Evolutionary conservation across 2,113 vertebrate genomes (phyloP).

Genomic region (Rhizomys pruinosus): DNA sequence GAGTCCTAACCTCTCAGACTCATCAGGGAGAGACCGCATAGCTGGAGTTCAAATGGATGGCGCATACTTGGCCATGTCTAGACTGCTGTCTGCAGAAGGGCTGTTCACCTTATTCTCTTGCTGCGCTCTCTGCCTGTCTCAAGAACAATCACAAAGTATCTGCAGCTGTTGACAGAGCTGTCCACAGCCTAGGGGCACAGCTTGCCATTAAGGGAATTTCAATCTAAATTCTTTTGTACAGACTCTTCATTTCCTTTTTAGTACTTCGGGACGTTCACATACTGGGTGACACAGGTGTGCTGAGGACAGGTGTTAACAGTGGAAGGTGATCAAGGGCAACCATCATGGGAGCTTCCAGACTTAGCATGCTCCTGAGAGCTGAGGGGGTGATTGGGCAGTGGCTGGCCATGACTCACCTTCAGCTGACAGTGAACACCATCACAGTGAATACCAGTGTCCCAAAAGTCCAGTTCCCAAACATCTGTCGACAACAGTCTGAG

Average conservation of each 20-base stretch:
- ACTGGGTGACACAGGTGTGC: neutral
- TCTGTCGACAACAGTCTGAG: constrained; percentile 83
- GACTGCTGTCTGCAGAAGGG: neutral
- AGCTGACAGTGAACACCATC: constrained; percentile 97
- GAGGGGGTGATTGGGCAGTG: too few relatives aligned
- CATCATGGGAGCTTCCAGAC: neutral
- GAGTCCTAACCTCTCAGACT: neutral
- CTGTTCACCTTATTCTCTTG: accelerated
- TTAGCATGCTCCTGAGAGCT: neutral
- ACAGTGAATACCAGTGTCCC: constrained; percentile 97
- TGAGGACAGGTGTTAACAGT: too few relatives aligned
- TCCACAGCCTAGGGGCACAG: neutral
- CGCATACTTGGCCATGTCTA: neutral
- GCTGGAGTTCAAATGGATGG: neutral
- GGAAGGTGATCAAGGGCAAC: neutral
- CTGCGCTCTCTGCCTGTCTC: accelerated
- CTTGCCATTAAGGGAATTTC: neutral
- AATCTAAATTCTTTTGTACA: neutral
- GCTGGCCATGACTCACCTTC: constrained; percentile 88
- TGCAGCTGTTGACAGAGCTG: neutral
- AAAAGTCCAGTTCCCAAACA: constrained; percentile 99
- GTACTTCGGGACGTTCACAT: neutral
- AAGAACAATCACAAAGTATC: neutral
- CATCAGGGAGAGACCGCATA: neutral
- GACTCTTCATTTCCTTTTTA: neutral